Percentiles rank a stretch among this genome's conserved stretches.
These are phyloP conservation scores for Epizoanthus fatuus DNA, from an alignment of 92 coral and sea anemone genomes.

Conservation along the genomic window DNA sequence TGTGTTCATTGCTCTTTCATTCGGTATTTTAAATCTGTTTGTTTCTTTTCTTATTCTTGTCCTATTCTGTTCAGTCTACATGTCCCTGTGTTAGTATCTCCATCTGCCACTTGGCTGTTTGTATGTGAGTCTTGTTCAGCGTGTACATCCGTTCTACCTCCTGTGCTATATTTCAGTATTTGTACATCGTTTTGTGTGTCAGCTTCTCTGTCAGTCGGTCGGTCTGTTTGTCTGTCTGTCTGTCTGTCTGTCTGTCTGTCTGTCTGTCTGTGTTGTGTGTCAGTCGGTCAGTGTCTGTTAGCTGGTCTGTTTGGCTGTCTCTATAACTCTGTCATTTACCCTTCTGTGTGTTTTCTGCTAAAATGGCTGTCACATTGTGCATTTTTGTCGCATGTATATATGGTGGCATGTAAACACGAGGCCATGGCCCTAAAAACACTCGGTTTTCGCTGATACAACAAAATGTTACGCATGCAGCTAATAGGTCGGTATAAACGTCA, in stretches of 20 bases:
- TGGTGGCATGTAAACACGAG: background rate
- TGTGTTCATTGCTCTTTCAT: too few species aligned
- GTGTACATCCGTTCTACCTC: too few species aligned
- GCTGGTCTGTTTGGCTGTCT: background rate
- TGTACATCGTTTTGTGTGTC: too few species aligned
- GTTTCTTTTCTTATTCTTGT: too few species aligned
- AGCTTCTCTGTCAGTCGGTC: background rate
- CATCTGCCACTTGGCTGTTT: too few species aligned
- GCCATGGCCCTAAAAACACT: background rate
- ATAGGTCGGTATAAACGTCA: conserved; percentile 14
- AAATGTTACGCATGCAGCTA: conserved; percentile 33
- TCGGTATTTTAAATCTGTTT: too few species aligned
- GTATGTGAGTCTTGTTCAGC: too few species aligned
- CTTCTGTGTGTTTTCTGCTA: background rate
- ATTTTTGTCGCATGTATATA: conserved; percentile 22
- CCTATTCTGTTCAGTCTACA: too few species aligned
- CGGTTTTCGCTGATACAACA: too few species aligned
- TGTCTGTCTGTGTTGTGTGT: background rate
- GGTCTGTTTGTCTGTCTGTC: background rate
- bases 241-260: background rate
- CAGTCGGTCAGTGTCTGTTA: background rate
- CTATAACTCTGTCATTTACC: background rate
- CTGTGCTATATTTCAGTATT: too few species aligned
- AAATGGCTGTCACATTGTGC: background rate
- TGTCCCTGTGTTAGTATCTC: too few species aligned